Evolutionary conservation across 2,113 vertebrate species (phyloP).

Genomic region (Eclectus roratus): DNA sequence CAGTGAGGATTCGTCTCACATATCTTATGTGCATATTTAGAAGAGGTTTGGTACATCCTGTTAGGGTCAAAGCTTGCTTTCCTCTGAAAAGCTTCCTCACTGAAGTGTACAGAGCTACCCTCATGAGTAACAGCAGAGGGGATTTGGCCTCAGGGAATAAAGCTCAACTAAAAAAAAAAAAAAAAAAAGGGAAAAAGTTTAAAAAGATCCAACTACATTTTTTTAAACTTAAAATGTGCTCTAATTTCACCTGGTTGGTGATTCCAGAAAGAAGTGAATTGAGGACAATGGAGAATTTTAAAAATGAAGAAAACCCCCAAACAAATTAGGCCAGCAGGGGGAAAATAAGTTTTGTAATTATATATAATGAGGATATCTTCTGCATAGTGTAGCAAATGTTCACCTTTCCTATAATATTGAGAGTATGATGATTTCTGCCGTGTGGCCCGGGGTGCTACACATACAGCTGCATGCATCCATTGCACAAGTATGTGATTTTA

Average conservation of each 20-base stretch:
- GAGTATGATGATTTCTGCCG: not conserved
- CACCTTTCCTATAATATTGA: not conserved
- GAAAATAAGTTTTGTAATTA: slow-evolving; percentile 47
- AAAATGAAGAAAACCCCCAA: not conserved
- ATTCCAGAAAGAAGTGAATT: slow-evolving; percentile 44
- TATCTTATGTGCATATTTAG: slow-evolving; percentile 30
- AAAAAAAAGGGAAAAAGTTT: not conserved
- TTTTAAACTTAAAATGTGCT: slow-evolving; percentile 29
- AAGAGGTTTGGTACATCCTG: not conserved
- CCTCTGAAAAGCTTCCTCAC: slow-evolving; percentile 11
- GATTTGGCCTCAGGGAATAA: slow-evolving; percentile 45
- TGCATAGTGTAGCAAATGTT: not conserved
- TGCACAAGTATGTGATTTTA: not conserved
- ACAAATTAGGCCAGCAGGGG: slow-evolving; percentile 11
- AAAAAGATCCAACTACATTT: not conserved
- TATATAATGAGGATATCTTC: not conserved
- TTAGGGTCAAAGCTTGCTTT: not conserved
- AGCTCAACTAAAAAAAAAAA: not conserved
- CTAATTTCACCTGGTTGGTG: slow-evolving; percentile 48
- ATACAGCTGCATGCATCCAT: not conserved
- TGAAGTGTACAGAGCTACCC: slow-evolving; percentile 12
- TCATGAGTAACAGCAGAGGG: slow-evolving; percentile 4
- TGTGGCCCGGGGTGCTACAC: not conserved
- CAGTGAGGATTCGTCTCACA: not conserved
- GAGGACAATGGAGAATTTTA: slow-evolving; percentile 7